Evolutionary conservation across 2,888 invertebrate genomes (phyloP).

Genomic region (Frankliniella intonsa): DNA sequence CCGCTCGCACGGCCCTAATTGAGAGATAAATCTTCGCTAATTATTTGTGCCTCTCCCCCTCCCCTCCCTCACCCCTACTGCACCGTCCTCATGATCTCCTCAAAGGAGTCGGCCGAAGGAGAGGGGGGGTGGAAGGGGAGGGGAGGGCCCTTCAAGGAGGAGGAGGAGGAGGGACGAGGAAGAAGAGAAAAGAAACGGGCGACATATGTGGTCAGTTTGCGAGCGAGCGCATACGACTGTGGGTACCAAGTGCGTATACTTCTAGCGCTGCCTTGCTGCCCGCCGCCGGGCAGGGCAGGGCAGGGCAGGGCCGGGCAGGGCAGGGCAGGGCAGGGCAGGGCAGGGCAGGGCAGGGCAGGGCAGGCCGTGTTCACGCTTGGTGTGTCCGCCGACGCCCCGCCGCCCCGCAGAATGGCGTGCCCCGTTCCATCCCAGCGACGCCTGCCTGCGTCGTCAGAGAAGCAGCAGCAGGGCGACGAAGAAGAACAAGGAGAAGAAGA

Average conservation of each 20-base stretch:
- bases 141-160: not conserved
- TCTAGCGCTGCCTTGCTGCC: not conserved
- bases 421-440: too few species aligned
- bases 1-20: constrained; percentile 11
- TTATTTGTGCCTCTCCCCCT: not conserved
- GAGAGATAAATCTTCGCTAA: constrained; percentile 17
- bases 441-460: not conserved
- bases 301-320: too few species aligned
- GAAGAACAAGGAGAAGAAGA: too few species aligned
- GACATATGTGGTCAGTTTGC: constrained; percentile 11
- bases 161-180: not conserved
- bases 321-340: not conserved
- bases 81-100: not conserved
- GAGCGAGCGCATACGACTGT: not conserved
- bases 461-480: not conserved
- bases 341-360: too few species aligned
- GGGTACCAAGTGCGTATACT: not conserved
- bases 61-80: not conserved
- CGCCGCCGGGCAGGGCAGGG: not conserved
- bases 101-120: not conserved
- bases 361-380: not conserved
- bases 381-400: too few species aligned
- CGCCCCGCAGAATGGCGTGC: too few species aligned
- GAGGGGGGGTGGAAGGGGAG: not conserved
- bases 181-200: not conserved